Evolutionary conservation across 2,797 vertebrate genomes (phyloP), one percentile per base, ranked within the genome.

Genomic region (Helostoma temminkii): DNA sequence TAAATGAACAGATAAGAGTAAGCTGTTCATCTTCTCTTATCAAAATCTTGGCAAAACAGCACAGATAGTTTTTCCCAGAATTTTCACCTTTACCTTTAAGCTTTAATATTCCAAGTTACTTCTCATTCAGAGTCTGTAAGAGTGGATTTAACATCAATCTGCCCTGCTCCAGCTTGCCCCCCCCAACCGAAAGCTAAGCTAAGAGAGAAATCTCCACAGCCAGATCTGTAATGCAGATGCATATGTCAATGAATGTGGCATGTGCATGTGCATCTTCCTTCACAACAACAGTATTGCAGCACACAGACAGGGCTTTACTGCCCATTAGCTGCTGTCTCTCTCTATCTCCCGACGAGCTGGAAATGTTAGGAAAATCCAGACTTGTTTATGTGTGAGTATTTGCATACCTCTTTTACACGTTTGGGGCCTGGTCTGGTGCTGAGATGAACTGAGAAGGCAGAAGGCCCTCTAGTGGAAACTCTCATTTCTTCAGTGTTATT

Each of bases 351-450:
- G 47, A 50, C 56, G 11, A 24, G 36, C 7, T 34, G 18, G 12
- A 45, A 14, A 41, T 58, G 18, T 28, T 18, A 22, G 55, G 12
- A 25, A 65, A 74, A 26, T 41, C 60, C 21, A 32, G 0, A 56
- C 65, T 76, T 76, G 74, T 73, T 76, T 56, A 54, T 5, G 8
- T 36, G 54, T 45, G 45, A n/a, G 24, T 9, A 53, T 72, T 57
- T 83, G 34, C 77, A 15, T 87, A 95, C 95, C 91, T 97, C 95
- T 71, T 93, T 84, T 66, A 94, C 78, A 19, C 86, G 75, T 1
- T 88, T 39, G 43, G 4, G 59, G 48, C 16, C 28, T 9, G 47
- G 62, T 32, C 30, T 9, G 15, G 49, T 42, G 63, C 22, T 74
- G 22, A 54, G 16, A 53, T 41, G 28, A 45, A 34, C 9, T 18